phyloP scores from a whole-genome alignment of 2,888 invertebrate genomes.

The Frankliniella intonsa region DNA sequence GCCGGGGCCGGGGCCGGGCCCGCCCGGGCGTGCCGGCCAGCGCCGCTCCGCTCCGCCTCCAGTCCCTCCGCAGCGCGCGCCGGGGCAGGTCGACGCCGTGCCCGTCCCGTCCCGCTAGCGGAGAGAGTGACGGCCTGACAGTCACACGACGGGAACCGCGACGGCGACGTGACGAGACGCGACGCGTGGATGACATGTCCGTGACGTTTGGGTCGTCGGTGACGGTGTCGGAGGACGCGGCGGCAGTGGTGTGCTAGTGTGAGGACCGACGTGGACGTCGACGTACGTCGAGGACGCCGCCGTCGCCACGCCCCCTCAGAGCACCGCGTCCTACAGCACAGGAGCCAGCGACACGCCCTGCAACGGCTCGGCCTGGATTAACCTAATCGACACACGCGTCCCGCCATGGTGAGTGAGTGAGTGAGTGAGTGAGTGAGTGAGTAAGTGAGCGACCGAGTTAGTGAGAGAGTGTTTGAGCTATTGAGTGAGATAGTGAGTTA shows the following conservation, averaged over 20 bases:
- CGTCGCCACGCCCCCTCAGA: neutral
- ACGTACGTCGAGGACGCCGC: neutral
- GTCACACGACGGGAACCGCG: neutral
- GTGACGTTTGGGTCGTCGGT: too few relatives aligned
- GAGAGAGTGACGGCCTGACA: too few relatives aligned
- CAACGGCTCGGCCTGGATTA: too few relatives aligned
- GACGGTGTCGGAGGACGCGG: neutral
- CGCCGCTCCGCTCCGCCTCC: neutral
- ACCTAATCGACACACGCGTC: neutral
- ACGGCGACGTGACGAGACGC: neutral
- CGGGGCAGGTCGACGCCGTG: neutral
- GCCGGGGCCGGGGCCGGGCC: neutral
- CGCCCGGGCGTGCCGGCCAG: too few relatives aligned
- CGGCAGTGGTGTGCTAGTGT: neutral
- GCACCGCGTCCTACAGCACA: too few relatives aligned
- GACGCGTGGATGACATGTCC: too few relatives aligned
- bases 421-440: neutral
- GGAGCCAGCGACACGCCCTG: too few relatives aligned
- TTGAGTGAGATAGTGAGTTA: too few relatives aligned
- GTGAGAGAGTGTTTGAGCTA: too few relatives aligned
- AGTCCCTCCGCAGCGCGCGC: neutral
- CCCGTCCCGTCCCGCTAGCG: too few relatives aligned
- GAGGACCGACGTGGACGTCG: too few relatives aligned
- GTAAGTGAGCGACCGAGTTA: too few relatives aligned
- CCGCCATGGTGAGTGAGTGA: neutral